Percentiles rank a stretch among this genome's conserved stretches.
Conservation (phyloP, 2,888 invertebrate species). For the Eilema griseolum region DNA sequence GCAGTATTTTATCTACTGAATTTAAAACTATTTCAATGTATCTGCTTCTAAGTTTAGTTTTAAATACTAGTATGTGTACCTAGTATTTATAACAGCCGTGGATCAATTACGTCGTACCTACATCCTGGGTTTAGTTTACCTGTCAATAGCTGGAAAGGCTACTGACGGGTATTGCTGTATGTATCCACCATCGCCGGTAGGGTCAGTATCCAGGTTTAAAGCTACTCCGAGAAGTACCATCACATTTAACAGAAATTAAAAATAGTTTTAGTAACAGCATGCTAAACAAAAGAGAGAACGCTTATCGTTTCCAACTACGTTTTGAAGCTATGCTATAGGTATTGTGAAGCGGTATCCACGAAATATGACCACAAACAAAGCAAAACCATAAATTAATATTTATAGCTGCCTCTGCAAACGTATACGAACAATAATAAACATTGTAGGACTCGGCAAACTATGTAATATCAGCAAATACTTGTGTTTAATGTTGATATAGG, state of each 20-base stretch:
- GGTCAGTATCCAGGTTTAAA: background rate
- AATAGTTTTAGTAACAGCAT: background rate
- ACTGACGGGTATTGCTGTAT: no score
- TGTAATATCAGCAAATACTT: slow-evolving; percentile 16
- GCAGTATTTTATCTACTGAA: background rate
- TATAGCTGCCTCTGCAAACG: slow-evolving; percentile 29
- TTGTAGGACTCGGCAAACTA: slow-evolving; percentile 20
- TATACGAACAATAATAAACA: slow-evolving; percentile 21
- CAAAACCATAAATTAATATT: slow-evolving; percentile 34
- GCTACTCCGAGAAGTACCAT: background rate
- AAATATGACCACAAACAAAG: slow-evolving; percentile 28
- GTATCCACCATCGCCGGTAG: no score
- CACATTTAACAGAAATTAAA: background rate
- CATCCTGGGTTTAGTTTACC: background rate
- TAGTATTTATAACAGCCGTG: background rate
- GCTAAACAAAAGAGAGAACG: background rate
- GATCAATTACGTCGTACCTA: no score
- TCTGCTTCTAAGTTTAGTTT: background rate
- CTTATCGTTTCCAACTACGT: background rate
- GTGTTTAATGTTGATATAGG: background rate
- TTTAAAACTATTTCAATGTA: background rate
- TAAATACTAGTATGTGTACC: no score
- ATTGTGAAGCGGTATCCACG: slow-evolving; percentile 22
- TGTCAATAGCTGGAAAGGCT: no score
- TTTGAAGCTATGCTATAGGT: slow-evolving; percentile 25